Base-by-base conservation (phyloP, 2,113 vertebrate genomes). In the Megaceryle torquata region DNA sequence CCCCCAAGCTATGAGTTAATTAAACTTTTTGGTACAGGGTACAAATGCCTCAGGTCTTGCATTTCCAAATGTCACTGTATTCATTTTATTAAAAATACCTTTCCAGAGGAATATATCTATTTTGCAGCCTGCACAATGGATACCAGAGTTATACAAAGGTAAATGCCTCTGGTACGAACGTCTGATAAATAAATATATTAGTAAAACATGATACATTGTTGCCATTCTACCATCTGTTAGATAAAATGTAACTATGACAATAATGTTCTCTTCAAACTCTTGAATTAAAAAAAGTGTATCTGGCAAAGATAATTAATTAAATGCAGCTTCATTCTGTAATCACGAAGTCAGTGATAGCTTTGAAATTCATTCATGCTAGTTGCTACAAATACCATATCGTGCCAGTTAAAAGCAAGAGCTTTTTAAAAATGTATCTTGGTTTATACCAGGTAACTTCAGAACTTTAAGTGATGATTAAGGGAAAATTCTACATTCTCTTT, bases 141-240 rank as follows among this genome's bases (percentile, higher is more conserved):
- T 92, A 72, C 67, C 46, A 82, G 16, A 46, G 33, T 63, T 88
- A 67, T 35, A 83, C 74, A 95, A 90, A 90, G 72, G 77, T 82
- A 95, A 93, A 91, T 91, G 88, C 69, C 83, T 89, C 65, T 93
- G 61, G 35, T 76, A 33, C 46, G 67, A 96, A 77, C 39, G 82
- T 63, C 94, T 91, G 78, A 91, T 70, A 74, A 84, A 74, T 63
- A 85, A 91, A 61, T 44, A 77, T 31, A 78, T 85, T 60, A 83
- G 88, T 91, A 91, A 53, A 94, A 76, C 57, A 76, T 1, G 67
- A 43, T 39, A 93, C 29, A 48, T 95, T 75, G 61, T 43, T 89
- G 70, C 46, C 37, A 64, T 80, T 77, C 70, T 92, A 22, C 95
- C 86, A 94, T 96, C 87, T 96, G 87, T 67, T 89, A 93, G 78